These are phyloP conservation scores for Drosophila sucinea DNA, from an alignment of 1,140 invertebrate genomes.

Conservation along the genomic window DNA sequence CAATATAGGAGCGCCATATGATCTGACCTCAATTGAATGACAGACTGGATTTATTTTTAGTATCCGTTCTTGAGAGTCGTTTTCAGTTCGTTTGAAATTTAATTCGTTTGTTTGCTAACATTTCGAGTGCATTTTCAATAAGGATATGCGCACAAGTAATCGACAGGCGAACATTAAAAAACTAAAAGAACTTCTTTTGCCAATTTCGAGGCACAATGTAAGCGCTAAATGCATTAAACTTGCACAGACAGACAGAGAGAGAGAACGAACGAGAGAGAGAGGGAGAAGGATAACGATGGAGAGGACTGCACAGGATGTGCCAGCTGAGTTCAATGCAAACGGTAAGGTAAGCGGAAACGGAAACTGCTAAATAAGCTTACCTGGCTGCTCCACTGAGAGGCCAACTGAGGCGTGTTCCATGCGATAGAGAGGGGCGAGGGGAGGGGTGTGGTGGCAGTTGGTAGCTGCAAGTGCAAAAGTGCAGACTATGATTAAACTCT, in stretches of 20 bases:
- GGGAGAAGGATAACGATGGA: slow-evolving; percentile 5
- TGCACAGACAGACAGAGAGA: slow-evolving; percentile 36
- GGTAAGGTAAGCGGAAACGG: slow-evolving; percentile 71
- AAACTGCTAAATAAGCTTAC: slow-evolving; percentile 78
- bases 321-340: slow-evolving; percentile 64
- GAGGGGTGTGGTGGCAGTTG: slow-evolving; percentile 37
- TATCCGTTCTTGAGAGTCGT: background rate
- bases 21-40: slow-evolving; percentile 52
- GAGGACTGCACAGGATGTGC: slow-evolving; percentile 51
- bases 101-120: slow-evolving; percentile 56
- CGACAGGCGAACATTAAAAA: slow-evolving; percentile 35
- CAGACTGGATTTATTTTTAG: slow-evolving; percentile 38
- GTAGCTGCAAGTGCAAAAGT: slow-evolving; percentile 72
- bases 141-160: slow-evolving; percentile 35
- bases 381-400: background rate
- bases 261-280: no score
- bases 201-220: slow-evolving; percentile 71
- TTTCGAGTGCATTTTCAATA: slow-evolving; percentile 40
- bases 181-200: slow-evolving; percentile 43
- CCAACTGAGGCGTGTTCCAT: background rate
- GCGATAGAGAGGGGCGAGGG: slow-evolving; percentile 13
- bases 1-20: slow-evolving; percentile 53
- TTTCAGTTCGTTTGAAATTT: slow-evolving; percentile 51
- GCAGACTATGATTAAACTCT: slow-evolving; percentile 59
- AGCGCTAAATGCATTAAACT: slow-evolving; percentile 79